phyloP scores from a whole-genome alignment of 2,888 invertebrate genomes.

The Omphaloscelis lunosa region DNA sequence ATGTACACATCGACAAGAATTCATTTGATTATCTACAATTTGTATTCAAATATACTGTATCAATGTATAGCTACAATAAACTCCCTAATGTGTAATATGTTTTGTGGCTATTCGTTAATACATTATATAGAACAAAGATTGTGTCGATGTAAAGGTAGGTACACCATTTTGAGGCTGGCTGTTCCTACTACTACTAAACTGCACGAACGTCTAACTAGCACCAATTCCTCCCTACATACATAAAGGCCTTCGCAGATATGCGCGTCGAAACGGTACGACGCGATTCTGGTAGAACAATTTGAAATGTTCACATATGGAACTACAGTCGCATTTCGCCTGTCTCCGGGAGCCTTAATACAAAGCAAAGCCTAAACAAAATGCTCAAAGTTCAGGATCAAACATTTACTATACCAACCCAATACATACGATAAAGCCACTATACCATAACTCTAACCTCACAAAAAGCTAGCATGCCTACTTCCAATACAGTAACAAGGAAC shows the following conservation, averaged over 20 bases:
- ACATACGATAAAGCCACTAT: neutral
- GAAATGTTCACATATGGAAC: no score
- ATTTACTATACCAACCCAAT: neutral
- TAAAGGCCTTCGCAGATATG: no score
- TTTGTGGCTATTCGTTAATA: neutral
- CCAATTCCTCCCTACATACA: neutral
- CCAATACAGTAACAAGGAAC: slow-evolving; percentile 34
- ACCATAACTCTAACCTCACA: slow-evolving; percentile 29
- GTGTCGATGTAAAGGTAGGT: neutral
- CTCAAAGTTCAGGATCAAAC: neutral
- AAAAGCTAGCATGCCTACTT: slow-evolving; percentile 31
- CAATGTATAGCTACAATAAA: neutral
- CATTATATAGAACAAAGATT: neutral
- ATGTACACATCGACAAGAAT: neutral
- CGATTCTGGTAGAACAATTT: no score
- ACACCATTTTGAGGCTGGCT: neutral
- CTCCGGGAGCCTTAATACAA: no score
- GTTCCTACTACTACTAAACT: no score
- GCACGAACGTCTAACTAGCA: neutral
- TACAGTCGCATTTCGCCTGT: no score
- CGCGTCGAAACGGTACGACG: no score
- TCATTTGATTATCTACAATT: neutral
- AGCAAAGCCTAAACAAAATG: neutral
- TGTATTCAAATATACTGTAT: neutral
- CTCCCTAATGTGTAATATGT: neutral